Conservation (phyloP, 2,797 vertebrate species). For the Falco naumanni region DNA sequence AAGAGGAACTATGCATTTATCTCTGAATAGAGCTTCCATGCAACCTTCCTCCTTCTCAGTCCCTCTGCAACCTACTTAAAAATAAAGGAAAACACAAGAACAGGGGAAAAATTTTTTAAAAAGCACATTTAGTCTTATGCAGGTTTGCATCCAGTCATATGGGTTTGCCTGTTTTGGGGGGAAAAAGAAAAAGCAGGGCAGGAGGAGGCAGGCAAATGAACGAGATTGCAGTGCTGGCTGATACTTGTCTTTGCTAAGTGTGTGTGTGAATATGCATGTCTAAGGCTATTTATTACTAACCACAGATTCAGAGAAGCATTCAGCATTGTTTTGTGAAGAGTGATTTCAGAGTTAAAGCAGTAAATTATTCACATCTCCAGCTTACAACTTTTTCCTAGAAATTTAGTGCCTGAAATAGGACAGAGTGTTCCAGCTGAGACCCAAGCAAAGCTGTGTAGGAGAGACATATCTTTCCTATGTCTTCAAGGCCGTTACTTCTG, state of each 20-base stretch:
- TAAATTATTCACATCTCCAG: not conserved
- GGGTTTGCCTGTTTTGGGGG: not conserved
- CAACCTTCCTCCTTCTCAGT: not conserved
- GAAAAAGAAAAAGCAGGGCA: not conserved
- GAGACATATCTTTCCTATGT: not conserved
- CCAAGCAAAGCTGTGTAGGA: not conserved
- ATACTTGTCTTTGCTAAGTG: not conserved
- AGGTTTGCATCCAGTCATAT: not conserved
- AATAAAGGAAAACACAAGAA: not conserved
- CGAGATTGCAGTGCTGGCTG: not conserved
- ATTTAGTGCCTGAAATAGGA: not conserved
- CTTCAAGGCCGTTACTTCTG: not conserved
- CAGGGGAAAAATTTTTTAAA: not conserved
- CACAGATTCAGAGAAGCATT: not conserved
- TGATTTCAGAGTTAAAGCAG: not conserved
- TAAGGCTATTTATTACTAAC: not conserved
- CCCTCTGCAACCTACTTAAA: not conserved
- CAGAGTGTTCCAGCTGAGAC: not conserved
- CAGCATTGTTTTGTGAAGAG: not conserved
- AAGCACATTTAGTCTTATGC: not conserved
- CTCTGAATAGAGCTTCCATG: not conserved
- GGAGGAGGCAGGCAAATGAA: not conserved
- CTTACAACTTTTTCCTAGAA: constrained; percentile 38
- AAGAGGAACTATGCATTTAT: not conserved
- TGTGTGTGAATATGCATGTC: not conserved